Evolutionary conservation across 1,140 invertebrate genomes (phyloP).

Genomic region (Brachionus manjavacas): DNA sequence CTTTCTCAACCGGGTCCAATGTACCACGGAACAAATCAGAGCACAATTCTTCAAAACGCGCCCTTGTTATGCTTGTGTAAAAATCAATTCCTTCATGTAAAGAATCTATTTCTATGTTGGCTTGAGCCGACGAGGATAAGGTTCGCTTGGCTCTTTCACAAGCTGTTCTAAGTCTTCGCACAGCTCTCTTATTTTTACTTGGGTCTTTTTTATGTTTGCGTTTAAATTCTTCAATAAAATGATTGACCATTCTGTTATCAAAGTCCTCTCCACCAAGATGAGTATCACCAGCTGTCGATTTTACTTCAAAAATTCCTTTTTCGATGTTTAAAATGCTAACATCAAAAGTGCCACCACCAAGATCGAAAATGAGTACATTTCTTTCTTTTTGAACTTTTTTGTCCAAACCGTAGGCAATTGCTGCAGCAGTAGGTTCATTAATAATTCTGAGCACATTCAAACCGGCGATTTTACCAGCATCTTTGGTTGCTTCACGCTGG

Average conservation of each 20-base stretch:
- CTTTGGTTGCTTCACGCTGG: constrained; percentile 61
- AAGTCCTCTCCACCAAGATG: constrained; percentile 97
- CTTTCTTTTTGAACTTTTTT: constrained; percentile 57
- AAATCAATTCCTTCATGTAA: constrained; percentile 91
- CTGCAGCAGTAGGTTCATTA: constrained; percentile 59
- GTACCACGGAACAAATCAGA: constrained; percentile 81
- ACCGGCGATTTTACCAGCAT: constrained; percentile 60
- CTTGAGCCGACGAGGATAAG: constrained; percentile 85
- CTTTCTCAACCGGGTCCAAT: constrained; percentile 89
- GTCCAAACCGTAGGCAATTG: constrained; percentile 60
- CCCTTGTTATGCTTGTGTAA: constrained; percentile 87
- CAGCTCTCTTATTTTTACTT: constrained; percentile 77
- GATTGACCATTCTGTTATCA: constrained; percentile 87
- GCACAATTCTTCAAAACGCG: constrained; percentile 68
- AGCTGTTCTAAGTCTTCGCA: constrained; percentile 82
- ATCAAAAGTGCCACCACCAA: constrained; percentile 95
- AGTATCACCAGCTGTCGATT: constrained; percentile 92
- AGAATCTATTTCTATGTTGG: constrained; percentile 71
- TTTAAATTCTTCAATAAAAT: constrained; percentile 94
- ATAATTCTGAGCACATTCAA: constrained; percentile 61
- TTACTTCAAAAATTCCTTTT: constrained; percentile 88
- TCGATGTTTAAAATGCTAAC: constrained; percentile 91
- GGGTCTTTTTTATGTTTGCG: constrained; percentile 93
- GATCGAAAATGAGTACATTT: constrained; percentile 72
- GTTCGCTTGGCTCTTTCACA: constrained; percentile 94